phyloP scores from a whole-genome alignment of 2,888 invertebrate genomes.

The Gymnoscelis rufifasciata region DNA sequence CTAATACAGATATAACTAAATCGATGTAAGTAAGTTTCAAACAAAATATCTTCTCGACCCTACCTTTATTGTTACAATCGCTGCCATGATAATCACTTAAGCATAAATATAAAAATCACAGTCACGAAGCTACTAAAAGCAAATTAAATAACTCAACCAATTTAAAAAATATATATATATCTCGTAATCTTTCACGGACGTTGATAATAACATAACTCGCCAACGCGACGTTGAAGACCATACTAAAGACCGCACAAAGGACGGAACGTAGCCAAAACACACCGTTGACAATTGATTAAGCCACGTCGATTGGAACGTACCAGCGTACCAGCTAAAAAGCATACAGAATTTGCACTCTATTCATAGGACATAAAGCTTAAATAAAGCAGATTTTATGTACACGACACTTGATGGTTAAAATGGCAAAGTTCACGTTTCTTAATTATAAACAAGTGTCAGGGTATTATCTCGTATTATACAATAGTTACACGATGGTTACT shows the following conservation, averaged over 20 bases:
- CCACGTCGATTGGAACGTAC: slow-evolving; percentile 31
- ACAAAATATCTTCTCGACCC: not conserved
- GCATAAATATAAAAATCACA: slow-evolving; percentile 1
- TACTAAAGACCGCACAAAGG: slow-evolving; percentile 51
- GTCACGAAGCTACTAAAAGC: not conserved
- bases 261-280: slow-evolving; percentile 54
- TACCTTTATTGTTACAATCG: slow-evolving; percentile 41
- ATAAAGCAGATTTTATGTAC: not conserved
- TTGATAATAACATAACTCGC: too few species aligned
- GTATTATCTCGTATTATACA: slow-evolving; percentile 1
- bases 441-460: slow-evolving; percentile 10
- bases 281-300: slow-evolving; percentile 38
- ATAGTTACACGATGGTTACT: slow-evolving; percentile 1
- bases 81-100: slow-evolving; percentile 30
- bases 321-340: not conserved
- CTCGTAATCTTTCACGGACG: slow-evolving; percentile 4
- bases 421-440: slow-evolving; percentile 11
- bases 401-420: slow-evolving; percentile 7
- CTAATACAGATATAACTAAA: too few species aligned
- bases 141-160: too few species aligned
- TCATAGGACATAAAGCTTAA: not conserved
- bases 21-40: not conserved
- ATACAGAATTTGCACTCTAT: not conserved
- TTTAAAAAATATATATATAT: too few species aligned
- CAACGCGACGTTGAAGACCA: slow-evolving; percentile 38